Evolutionary conservation across 1,140 invertebrate species (phyloP).

Genomic region (Saccostrea glomerata): DNA sequence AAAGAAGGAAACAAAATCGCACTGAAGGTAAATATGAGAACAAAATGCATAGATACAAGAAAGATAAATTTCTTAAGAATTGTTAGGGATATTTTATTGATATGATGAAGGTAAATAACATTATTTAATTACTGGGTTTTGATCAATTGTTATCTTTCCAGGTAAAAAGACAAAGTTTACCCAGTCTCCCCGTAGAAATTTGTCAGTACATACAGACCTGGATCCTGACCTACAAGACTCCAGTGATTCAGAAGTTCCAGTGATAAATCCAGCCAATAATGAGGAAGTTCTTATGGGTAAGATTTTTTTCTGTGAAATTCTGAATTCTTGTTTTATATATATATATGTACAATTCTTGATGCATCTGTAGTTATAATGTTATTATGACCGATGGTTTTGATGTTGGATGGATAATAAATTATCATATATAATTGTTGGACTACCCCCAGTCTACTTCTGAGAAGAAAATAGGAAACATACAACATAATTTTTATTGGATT

Average conservation of each 20-base stretch:
- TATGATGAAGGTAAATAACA: too few relatives aligned
- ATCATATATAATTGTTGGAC: too few relatives aligned
- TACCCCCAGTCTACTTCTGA: too few relatives aligned
- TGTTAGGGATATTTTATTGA: too few relatives aligned
- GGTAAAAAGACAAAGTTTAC: background rate
- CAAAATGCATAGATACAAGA: too few relatives aligned
- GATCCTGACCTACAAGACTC: background rate
- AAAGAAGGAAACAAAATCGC: background rate
- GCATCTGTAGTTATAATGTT: too few relatives aligned
- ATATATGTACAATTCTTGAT: background rate
- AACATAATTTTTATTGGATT: background rate
- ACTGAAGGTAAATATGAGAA: too few relatives aligned
- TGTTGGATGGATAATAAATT: too few relatives aligned
- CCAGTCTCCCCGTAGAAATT: slow-evolving; percentile 47
- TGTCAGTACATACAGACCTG: slow-evolving; percentile 61
- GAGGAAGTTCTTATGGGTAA: slow-evolving; percentile 6
- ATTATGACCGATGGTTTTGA: too few relatives aligned
- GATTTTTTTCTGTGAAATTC: background rate
- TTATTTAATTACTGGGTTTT: too few relatives aligned
- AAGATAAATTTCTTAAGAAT: too few relatives aligned
- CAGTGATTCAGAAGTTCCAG: background rate
- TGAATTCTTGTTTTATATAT: background rate
- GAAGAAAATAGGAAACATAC: too few relatives aligned
- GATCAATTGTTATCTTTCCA: background rate
- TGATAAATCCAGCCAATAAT: background rate